Percentiles rank a stretch among this genome's conserved stretches.
These are phyloP conservation scores for Peromyscus maniculatus DNA, from an alignment of 2,113 vertebrate species.

Conservation along the genomic window DNA sequence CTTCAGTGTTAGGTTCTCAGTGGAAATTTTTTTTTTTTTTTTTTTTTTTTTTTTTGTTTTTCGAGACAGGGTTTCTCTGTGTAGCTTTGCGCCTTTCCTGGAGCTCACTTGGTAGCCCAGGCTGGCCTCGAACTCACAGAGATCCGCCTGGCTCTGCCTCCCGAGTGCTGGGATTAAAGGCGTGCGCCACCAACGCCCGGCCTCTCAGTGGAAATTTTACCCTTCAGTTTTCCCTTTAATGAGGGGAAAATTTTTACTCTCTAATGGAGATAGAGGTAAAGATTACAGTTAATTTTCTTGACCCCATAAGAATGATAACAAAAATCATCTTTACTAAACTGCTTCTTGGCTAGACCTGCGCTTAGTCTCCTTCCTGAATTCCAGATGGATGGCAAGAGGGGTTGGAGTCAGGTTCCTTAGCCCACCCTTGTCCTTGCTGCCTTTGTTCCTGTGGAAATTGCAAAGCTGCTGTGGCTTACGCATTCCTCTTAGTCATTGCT, in stretches of 20 bases:
- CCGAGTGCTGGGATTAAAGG: too few species aligned
- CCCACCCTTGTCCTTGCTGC: constrained; percentile 70
- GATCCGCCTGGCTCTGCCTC: too few species aligned
- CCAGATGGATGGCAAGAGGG: background rate
- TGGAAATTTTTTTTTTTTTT: constrained; percentile 52
- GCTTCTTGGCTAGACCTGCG: constrained; percentile 15
- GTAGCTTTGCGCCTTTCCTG: too few species aligned
- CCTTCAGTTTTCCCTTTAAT: constrained; percentile 44
- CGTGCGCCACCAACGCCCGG: too few species aligned
- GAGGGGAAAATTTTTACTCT: constrained; percentile 5
- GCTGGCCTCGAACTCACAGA: too few species aligned
- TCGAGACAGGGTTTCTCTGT: too few species aligned
- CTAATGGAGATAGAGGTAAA: constrained; percentile 24
- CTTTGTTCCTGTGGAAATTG: constrained; percentile 74
- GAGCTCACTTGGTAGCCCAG: too few species aligned
- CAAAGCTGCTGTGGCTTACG: constrained; percentile 79
- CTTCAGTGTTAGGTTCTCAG: constrained; percentile 1
- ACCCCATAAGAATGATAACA: constrained; percentile 25
- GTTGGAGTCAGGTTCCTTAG: background rate
- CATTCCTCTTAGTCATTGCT: constrained; percentile 76
- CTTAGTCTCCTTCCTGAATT: constrained; percentile 18
- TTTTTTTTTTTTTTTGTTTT: too few species aligned
- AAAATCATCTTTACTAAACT: constrained; percentile 25
- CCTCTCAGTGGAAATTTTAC: constrained; percentile 35
- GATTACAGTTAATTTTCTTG: constrained; percentile 51